A percentile compares a stretch with the other conserved stretches of the same genome.
Evolutionary conservation across 1,140 invertebrate species (phyloP).

Genomic region (Drosophila arizonae): DNA sequence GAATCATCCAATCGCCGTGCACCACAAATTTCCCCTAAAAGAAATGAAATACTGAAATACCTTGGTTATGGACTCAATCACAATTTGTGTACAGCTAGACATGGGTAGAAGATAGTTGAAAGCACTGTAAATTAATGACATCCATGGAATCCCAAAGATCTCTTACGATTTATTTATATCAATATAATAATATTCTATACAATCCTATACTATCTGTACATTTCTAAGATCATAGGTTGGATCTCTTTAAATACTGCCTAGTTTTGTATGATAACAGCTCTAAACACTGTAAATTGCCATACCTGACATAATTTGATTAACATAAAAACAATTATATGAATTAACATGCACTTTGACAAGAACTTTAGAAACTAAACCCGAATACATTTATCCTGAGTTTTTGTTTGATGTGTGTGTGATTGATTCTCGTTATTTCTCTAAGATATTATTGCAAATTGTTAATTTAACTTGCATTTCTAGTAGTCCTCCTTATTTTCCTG

Average conservation of each 20-base stretch:
- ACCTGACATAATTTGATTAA: background rate
- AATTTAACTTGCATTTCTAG: too few relatives aligned
- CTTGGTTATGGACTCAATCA: background rate
- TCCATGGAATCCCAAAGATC: background rate
- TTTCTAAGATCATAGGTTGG: background rate
- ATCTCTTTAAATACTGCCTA: too few relatives aligned
- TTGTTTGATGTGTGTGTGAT: too few relatives aligned
- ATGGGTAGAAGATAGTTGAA: background rate
- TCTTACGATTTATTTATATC: background rate
- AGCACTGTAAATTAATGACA: background rate
- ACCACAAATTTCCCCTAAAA: constrained; percentile 1
- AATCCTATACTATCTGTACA: background rate
- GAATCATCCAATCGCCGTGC: background rate
- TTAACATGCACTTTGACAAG: background rate
- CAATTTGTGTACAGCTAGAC: background rate
- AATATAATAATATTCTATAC: background rate
- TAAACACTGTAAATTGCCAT: background rate
- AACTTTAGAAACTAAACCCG: background rate
- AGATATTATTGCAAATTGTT: too few relatives aligned
- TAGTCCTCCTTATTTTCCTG: too few relatives aligned
- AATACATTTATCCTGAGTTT: too few relatives aligned
- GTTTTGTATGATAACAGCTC: too few relatives aligned
- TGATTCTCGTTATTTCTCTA: too few relatives aligned
- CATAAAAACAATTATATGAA: background rate
- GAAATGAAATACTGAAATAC: too few relatives aligned